Conservation (phyloP, 2,113 vertebrate species). For the Cochlearius cochlearius region DNA sequence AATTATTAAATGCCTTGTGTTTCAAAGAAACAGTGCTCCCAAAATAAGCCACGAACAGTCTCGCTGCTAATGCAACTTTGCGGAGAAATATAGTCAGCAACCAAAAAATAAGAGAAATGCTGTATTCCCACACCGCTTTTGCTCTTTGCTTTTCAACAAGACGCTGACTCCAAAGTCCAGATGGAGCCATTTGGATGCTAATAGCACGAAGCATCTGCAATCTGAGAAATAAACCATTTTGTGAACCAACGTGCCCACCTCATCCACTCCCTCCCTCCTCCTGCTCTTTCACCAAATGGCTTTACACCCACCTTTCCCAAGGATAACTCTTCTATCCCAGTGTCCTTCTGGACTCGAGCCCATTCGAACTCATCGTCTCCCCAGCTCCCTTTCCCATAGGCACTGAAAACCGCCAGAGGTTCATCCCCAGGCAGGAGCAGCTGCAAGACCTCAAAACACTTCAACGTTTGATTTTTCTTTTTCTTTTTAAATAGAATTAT, state of each 20-base stretch:
- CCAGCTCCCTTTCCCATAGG: not conserved
- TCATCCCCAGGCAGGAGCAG: not conserved
- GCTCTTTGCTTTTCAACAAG: not conserved
- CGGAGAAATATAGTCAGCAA: not conserved
- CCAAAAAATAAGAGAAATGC: not conserved
- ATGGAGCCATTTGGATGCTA: not conserved
- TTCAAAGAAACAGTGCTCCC: not conserved
- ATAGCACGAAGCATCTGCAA: not conserved
- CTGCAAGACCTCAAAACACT: not conserved
- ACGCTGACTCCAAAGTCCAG: not conserved
- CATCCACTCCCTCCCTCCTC: not conserved
- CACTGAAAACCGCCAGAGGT: rapidly evolving
- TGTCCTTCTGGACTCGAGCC: not conserved
- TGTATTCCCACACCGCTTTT: not conserved
- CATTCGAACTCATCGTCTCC: not conserved
- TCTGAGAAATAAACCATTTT: not conserved
- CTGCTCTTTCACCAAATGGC: not conserved
- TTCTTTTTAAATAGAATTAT: not conserved
- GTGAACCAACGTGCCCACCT: not conserved
- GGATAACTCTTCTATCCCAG: not conserved
- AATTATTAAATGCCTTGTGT: not conserved
- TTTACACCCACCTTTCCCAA: not conserved
- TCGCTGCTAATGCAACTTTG: not conserved
- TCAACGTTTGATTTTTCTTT: not conserved
- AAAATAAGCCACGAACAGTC: not conserved